A percentile compares a stretch with the other conserved stretches of the same genome.
Conservation (phyloP, 2,113 vertebrate genomes). For the Andinoacara biseriatus region DNA sequence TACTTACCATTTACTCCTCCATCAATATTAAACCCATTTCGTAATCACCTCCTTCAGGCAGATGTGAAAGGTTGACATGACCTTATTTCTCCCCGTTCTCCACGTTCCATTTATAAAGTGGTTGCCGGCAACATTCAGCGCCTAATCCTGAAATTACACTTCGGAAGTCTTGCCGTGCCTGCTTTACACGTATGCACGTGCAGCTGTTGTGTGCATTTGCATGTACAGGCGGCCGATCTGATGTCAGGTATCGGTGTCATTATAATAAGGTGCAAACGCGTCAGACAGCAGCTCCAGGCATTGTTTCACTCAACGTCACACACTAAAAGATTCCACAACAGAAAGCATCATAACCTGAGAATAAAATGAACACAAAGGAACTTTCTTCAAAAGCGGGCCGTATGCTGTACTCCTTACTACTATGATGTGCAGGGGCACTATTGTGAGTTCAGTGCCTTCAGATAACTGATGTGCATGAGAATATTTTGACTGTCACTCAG, state of each 20-base stretch:
- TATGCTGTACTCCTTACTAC: constrained; percentile 13
- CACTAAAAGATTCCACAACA: constrained; percentile 21
- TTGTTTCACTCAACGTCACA: constrained; percentile 13
- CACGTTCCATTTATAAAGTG: constrained; percentile 48
- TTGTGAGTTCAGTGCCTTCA: constrained; percentile 29
- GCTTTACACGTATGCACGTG: background rate
- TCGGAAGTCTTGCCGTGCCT: background rate
- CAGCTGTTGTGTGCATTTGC: background rate
- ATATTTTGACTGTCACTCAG: constrained; percentile 50
- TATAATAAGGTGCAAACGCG: constrained; percentile 25
- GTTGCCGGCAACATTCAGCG: constrained; percentile 22
- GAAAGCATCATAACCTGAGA: constrained; percentile 35
- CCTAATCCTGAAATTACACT: constrained; percentile 40
- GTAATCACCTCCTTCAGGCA: constrained; percentile 53
- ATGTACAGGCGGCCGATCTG: constrained; percentile 33
- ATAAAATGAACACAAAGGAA: constrained; percentile 32
- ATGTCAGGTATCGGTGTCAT: constrained; percentile 43
- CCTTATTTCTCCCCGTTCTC: constrained; percentile 23
- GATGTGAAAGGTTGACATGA: constrained; percentile 39
- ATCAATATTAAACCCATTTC: constrained; percentile 45
- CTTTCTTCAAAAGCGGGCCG: constrained; percentile 27
- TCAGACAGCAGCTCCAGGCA: constrained; percentile 50
- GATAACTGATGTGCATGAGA: constrained; percentile 50
- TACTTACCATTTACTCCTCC: constrained; percentile 53
- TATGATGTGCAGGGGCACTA: constrained; percentile 38